Evolutionary conservation across 2,113 vertebrate genomes (phyloP), one percentile per base, ranked within the genome.

Genomic region (Scatophagus argus): DNA sequence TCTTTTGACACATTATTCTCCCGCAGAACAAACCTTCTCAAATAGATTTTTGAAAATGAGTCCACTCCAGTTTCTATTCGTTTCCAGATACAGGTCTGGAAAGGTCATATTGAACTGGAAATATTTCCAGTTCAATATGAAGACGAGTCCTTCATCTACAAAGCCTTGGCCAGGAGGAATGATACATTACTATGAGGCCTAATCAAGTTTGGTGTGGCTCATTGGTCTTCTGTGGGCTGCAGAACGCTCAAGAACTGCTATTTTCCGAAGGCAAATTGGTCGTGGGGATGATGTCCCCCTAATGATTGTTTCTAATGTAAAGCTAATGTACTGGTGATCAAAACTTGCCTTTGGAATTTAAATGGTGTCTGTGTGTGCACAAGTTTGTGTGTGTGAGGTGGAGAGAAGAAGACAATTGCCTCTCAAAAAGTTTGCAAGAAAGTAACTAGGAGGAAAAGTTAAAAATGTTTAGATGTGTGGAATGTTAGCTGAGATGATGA

Each of bases 181-280:
- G 83, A 90, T 81, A 74, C 88, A 88, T 88, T 77, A 87, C 88
- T 68, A 66, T 77, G 76, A 85, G 62, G 54, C 77, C 81, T 93
- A 93, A 94, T 94, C 90, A 88, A 87, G 91, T 94, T 91, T 81
- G 82, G 67, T 82, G 87, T 47, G 91, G 84, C 92, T 93, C 93
- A 93, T 94, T 94, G 87, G 83, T 76, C 88, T 74, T 82, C 87
- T 73, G 72, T 77, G 85, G 83, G 83, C 91, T 74, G 86, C 79
- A 61, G 78, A 70, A 74, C 81, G 69, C 85, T 84, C 72, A 41
- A 75, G 88, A 81, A 31, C 86, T 46, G 74, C 87, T 87, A 86
- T 94, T 93, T 93, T 93, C 90, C 49, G 21, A 88, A 84, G 89
- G 91, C 88, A 94, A 93, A 94, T 92, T 93, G 92, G 87, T 91